Evolutionary conservation across 2,888 invertebrate genomes (phyloP), one percentile per base, ranked within the genome.

Genomic region (Ophioninae sp.): DNA sequence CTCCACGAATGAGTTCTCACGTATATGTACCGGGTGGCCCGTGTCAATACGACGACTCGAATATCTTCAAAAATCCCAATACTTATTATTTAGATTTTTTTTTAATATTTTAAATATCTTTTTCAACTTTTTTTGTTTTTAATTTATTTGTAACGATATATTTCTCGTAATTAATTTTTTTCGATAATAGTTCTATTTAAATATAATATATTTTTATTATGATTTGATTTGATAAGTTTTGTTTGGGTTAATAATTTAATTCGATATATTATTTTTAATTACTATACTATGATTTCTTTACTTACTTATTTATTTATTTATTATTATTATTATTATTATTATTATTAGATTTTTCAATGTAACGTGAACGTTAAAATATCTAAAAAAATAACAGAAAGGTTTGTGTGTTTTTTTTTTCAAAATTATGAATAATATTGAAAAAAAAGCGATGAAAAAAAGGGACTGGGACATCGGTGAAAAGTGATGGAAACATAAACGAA

Each of bases 381-480:
- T 17, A 51, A 51, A 51, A 51, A 51, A 51, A 51, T 51, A n/a
- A n/a, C n/a, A n/a, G n/a, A n/a, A n/a, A n/a, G n/a, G n/a, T n/a
- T n/a, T n/a, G n/a, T n/a, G n/a, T n/a, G n/a, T n/a, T n/a, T n/a
- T n/a, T n/a, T n/a, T n/a, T n/a, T n/a, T n/a, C n/a, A n/a, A 17
- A 9, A 51, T 13, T 2, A 51, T 13, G 17, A 51, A 51, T 13
- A 51, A 17, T 2, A 51, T 51, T 30, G 30, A 44, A 58, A 67
- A 76, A 51, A n/a, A 59, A 59, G 20, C 0, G n/a, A 59, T 51
- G 64, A 2, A 59, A 10, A 20, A 59, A 17, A 20, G 20, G 17
- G 44, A 9, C 8, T 17, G 22, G 37, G n/a, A 56, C 44, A 37
- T 61, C n/a, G 13, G 67, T 67, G 61, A 30, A 73, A 79, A 63